These are phyloP conservation scores for Enteromius mattozi DNA, from an alignment of 2,797 vertebrate species.

Conservation along the genomic window DNA sequence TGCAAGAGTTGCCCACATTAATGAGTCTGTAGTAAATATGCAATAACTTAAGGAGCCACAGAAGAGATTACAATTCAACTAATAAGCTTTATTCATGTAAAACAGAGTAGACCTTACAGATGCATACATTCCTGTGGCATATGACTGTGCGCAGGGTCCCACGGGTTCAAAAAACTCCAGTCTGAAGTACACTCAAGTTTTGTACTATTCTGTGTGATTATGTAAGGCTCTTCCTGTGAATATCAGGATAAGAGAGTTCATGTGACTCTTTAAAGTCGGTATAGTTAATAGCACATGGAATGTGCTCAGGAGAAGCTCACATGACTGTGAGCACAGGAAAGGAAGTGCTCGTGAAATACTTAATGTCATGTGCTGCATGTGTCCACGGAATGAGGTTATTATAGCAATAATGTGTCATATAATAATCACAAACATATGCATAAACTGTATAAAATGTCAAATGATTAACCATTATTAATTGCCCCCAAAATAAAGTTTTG, in stretches of 20 bases:
- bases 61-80: conserved; percentile 9
- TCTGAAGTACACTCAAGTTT: conserved; percentile 1
- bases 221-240: conserved; percentile 52
- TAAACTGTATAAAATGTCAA: no score
- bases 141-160: conserved; percentile 7
- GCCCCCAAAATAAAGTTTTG: no score
- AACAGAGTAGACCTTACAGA: neutral
- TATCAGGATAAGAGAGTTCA: conserved; percentile 66
- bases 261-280: conserved; percentile 51
- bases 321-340: neutral
- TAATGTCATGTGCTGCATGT: neutral
- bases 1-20: conserved; percentile 4
- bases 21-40: neutral
- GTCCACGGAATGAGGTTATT: neutral
- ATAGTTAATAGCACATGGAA: conserved; percentile 35
- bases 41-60: neutral
- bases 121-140: conserved; percentile 22
- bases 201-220: conserved; percentile 47
- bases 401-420: neutral
- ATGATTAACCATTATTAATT: no score
- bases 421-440: neutral
- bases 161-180: neutral
- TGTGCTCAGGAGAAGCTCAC: conserved; percentile 11
- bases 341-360: neutral
- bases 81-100: conserved; percentile 28